A percentile compares a stretch with the other conserved stretches of the same genome.
Conservation (phyloP, 2,113 vertebrate species). For the Bambusicola thoracicus region DNA sequence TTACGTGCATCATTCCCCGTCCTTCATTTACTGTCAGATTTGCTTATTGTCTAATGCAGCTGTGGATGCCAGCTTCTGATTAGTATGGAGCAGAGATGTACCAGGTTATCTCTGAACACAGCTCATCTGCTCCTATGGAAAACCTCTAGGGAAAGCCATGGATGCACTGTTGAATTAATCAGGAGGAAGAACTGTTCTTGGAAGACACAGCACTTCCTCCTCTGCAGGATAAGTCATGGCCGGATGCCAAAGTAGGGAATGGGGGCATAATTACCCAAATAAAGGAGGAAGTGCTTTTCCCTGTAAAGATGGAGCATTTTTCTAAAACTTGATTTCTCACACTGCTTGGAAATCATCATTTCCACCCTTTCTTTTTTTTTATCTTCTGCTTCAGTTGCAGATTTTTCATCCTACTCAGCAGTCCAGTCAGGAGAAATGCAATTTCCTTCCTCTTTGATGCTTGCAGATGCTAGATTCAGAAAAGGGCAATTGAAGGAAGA, state of each 20-base stretch:
- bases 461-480: constrained; percentile 3
- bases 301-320: constrained; percentile 25
- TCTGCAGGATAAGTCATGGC: constrained; percentile 29
- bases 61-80: neutral
- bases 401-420: constrained; percentile 59
- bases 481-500: constrained; percentile 2
- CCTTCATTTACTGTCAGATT: neutral
- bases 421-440: constrained; percentile 12
- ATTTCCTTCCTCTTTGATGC: constrained; percentile 63
- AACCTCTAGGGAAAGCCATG: constrained; percentile 45
- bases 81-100: neutral
- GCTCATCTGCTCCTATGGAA: neutral
- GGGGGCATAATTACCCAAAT: neutral
- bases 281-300: constrained; percentile 30
- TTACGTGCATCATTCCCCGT: neutral
- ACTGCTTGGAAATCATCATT: constrained; percentile 2
- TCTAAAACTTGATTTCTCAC: constrained; percentile 7
- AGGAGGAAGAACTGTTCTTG: constrained; percentile 71
- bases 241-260: constrained; percentile 13
- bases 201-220: constrained; percentile 74
- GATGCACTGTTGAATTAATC: constrained; percentile 62
- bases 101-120: neutral
- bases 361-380: neutral
- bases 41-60: neutral
- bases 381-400: constrained; percentile 49